Evolutionary conservation across 2,797 vertebrate species (phyloP).

Genomic region (Hydrocynus forskahlii): DNA sequence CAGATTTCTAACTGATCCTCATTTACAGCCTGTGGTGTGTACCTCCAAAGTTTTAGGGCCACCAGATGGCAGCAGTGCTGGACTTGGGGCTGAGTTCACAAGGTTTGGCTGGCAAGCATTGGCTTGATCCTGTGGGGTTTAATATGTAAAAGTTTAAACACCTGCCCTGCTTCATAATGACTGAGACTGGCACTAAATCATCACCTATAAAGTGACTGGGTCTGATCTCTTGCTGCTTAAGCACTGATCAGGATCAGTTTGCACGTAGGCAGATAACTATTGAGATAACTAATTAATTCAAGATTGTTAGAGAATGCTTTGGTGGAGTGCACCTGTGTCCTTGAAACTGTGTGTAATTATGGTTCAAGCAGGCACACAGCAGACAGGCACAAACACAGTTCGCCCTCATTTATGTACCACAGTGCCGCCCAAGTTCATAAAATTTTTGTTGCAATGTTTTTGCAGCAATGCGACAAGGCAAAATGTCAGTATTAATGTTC

Average conservation of each 20-base stretch:
- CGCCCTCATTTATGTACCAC: not conserved
- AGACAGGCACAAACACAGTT: not conserved
- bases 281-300: not conserved
- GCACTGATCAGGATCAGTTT: not conserved
- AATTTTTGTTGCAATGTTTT: not conserved
- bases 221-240: not conserved
- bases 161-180: not conserved
- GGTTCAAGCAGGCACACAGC: not conserved
- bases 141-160: not conserved
- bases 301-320: not conserved
- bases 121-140: not conserved
- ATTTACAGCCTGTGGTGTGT: not conserved
- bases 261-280: not conserved
- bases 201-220: no score
- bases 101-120: not conserved
- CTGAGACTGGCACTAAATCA: not conserved
- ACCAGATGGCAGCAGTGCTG: conserved; percentile 9
- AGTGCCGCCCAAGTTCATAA: not conserved
- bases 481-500: not conserved
- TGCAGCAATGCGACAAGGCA: no score
- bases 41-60: not conserved
- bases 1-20: no score
- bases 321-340: not conserved
- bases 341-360: not conserved
- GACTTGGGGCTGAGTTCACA: no score